Percentiles rank a stretch among this genome's conserved stretches.
Conservation (phyloP, 2,797 vertebrate genomes). For the Scolopax bukidnonensis region DNA sequence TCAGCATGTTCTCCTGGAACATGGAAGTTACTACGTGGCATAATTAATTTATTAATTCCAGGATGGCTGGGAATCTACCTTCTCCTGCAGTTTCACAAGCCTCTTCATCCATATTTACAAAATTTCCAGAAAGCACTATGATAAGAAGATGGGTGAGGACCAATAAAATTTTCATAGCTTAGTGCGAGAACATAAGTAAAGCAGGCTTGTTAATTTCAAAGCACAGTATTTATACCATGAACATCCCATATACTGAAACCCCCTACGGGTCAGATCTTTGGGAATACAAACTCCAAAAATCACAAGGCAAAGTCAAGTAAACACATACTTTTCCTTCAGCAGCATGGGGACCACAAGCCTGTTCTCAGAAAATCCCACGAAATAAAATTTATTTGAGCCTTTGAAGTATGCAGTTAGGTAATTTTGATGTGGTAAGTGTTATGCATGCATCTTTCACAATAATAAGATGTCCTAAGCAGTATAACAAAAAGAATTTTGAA, state of each 20-base stretch:
- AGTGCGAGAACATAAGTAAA: not conserved
- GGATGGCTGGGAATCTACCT: not conserved
- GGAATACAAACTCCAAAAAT: not conserved
- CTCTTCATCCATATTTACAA: not conserved
- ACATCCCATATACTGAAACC: not conserved
- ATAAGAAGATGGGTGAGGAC: not conserved
- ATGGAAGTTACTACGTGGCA: not conserved
- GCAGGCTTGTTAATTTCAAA: not conserved
- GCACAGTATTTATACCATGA: not conserved
- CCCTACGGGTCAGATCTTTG: not conserved
- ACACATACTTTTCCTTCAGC: not conserved
- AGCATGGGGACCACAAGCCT: not conserved
- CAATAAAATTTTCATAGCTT: not conserved
- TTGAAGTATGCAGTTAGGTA: not conserved
- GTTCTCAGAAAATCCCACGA: not conserved
- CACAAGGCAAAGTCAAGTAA: not conserved
- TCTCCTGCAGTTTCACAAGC: not conserved
- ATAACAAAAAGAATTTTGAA: not conserved
- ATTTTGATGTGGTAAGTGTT: not conserved
- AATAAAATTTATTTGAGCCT: not conserved
- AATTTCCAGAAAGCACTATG: not conserved
- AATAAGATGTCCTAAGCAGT: not conserved
- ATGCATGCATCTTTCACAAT: not conserved
- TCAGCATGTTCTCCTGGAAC: not conserved
- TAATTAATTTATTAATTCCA: not conserved